These are phyloP conservation scores for Poeciliopsis prolifica DNA, from an alignment of 2,113 vertebrate species.

Conservation along the genomic window DNA sequence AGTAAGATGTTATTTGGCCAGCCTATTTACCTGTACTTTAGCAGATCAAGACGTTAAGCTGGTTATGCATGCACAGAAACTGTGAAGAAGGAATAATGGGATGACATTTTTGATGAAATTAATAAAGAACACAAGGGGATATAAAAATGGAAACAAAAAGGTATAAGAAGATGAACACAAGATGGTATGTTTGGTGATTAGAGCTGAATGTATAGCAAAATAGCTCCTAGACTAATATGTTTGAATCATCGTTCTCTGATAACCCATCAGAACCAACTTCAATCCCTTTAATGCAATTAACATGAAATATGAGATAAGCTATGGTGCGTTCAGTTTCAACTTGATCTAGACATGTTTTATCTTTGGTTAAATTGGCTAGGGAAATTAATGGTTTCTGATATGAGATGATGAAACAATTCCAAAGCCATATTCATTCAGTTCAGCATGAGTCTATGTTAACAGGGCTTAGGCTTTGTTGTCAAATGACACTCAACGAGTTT, in stretches of 20 bases:
- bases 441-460: constrained; percentile 24
- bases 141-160: neutral
- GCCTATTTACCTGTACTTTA: neutral
- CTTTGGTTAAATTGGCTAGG: constrained; percentile 22
- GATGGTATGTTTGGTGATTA: neutral
- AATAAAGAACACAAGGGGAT: neutral
- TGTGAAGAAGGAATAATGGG: neutral
- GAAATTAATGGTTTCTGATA: constrained; percentile 28
- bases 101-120: neutral
- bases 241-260: constrained; percentile 1
- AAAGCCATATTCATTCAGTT: constrained; percentile 34
- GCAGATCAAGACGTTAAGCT: neutral
- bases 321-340: constrained; percentile 11
- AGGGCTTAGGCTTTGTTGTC: constrained; percentile 18
- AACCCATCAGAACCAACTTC: neutral
- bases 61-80: neutral
- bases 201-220: constrained; percentile 1
- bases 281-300: constrained; percentile 14
- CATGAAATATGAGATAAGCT: constrained; percentile 15
- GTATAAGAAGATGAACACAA: too few relatives aligned
- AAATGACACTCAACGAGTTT: neutral
- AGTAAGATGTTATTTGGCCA: neutral
- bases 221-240: neutral
- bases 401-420: constrained; percentile 38
- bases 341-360: constrained; percentile 11